Evolutionary conservation across 1,140 invertebrate species (phyloP).

Genomic region (Zaprionus nigranus): DNA sequence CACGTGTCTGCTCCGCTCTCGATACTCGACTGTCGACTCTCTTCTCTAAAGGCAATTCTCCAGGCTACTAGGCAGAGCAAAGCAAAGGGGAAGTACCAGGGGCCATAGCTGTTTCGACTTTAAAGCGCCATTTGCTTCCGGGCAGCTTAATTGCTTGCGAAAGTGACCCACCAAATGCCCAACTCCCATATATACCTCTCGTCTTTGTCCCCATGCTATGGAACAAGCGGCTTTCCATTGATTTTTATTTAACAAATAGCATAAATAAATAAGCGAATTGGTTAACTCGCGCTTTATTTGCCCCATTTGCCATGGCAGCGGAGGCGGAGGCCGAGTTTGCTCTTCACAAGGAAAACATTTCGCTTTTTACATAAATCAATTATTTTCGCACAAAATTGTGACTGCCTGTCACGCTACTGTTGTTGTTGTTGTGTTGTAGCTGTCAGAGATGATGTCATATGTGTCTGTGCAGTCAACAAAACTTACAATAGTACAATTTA

Average conservation of each 20-base stretch:
- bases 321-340: constrained; percentile 17
- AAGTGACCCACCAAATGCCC: constrained; percentile 49
- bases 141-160: constrained; percentile 55
- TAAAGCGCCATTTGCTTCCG: constrained; percentile 33
- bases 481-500: constrained; percentile 26
- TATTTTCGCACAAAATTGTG: constrained; percentile 24
- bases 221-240: constrained; percentile 49
- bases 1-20: constrained; percentile 41
- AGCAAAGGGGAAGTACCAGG: neutral
- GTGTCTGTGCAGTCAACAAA: neutral
- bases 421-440: constrained; percentile 23
- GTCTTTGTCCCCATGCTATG: neutral
- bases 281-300: constrained; percentile 20
- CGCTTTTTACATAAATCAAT: constrained; percentile 58
- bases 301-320: constrained; percentile 12
- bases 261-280: constrained; percentile 11
- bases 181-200: neutral
- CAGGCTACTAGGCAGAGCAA: neutral
- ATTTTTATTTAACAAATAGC: constrained; percentile 60
- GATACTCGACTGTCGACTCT: constrained; percentile 4
- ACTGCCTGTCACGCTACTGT: constrained; percentile 41
- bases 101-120: constrained; percentile 10
- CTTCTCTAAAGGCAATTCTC: neutral
- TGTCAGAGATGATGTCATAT: constrained; percentile 33
- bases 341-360: constrained; percentile 44